Evolutionary conservation across 2,797 vertebrate genomes (phyloP).

Genomic region (Rallus crepitans): DNA sequence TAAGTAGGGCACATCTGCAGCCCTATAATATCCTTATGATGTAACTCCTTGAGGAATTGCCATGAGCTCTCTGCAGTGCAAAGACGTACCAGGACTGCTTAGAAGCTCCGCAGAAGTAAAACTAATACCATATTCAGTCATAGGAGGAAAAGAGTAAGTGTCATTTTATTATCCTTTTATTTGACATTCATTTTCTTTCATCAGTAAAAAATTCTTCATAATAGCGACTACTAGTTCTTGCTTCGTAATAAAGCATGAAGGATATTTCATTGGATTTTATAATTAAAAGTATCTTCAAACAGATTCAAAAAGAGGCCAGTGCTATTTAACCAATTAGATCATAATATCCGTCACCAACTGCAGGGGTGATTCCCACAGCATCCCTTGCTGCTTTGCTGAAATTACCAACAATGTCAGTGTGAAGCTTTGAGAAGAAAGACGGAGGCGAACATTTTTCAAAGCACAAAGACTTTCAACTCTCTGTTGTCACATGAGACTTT

Average conservation of each 20-base stretch:
- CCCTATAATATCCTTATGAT: not conserved
- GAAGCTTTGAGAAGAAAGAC: not conserved
- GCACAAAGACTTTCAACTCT: not conserved
- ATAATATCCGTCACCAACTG: not conserved
- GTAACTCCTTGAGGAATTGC: not conserved
- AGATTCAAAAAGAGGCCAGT: constrained; percentile 5
- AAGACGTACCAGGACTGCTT: not conserved
- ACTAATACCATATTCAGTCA: not conserved
- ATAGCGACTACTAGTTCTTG: not conserved
- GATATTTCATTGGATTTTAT: constrained; percentile 24
- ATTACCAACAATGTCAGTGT: not conserved
- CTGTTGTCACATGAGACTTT: not conserved
- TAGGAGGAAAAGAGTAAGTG: not conserved
- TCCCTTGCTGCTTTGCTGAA: not conserved
- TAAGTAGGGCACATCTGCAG: constrained; percentile 28
- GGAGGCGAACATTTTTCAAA: not conserved
- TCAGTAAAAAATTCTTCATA: constrained; percentile 16
- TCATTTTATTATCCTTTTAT: constrained; percentile 38
- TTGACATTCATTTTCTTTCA: constrained; percentile 43
- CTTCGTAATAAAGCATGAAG: constrained; percentile 37
- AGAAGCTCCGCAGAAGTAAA: not conserved
- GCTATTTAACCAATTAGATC: not conserved
- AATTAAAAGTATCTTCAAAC: constrained; percentile 53
- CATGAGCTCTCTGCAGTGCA: not conserved
- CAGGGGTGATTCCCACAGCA: not conserved